These are phyloP conservation scores for Carlito syrichta DNA, from an alignment of 2,113 vertebrate genomes.

Conservation along the genomic window DNA sequence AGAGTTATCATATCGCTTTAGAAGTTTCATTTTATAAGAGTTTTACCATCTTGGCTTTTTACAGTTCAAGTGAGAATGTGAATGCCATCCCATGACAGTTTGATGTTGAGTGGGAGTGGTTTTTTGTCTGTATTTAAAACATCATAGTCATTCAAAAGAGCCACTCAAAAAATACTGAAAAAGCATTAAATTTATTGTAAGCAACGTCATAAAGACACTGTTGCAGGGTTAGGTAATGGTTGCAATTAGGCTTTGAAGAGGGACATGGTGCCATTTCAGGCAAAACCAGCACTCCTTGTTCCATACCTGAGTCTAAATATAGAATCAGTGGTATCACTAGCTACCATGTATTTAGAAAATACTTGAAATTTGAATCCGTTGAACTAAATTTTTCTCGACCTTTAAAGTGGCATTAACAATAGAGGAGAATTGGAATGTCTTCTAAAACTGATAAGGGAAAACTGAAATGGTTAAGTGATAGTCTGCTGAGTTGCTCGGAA, in stretches of 20 bases:
- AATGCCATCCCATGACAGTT: not conserved
- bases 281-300: constrained; percentile 43
- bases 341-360: constrained; percentile 49
- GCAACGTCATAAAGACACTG: not conserved
- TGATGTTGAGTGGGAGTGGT: not conserved
- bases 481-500: constrained; percentile 60
- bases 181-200: constrained; percentile 32
- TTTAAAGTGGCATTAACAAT: constrained; percentile 63
- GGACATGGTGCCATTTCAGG: constrained; percentile 19
- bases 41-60: constrained; percentile 30
- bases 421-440: constrained; percentile 67
- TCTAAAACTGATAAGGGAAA: constrained; percentile 46
- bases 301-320: constrained; percentile 55
- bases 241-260: constrained; percentile 39
- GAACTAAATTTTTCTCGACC: not conserved
- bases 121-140: constrained; percentile 49
- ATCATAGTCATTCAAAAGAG: not conserved
- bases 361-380: constrained; percentile 42
- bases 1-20: constrained; percentile 36
- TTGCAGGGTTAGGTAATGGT: constrained; percentile 7
- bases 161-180: constrained; percentile 28
- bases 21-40: not conserved
- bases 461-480: constrained; percentile 60
- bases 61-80: not conserved
- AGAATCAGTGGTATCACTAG: constrained; percentile 49